Conservation (phyloP, 2,113 vertebrate species). For the Xiphias gladius region DNA sequence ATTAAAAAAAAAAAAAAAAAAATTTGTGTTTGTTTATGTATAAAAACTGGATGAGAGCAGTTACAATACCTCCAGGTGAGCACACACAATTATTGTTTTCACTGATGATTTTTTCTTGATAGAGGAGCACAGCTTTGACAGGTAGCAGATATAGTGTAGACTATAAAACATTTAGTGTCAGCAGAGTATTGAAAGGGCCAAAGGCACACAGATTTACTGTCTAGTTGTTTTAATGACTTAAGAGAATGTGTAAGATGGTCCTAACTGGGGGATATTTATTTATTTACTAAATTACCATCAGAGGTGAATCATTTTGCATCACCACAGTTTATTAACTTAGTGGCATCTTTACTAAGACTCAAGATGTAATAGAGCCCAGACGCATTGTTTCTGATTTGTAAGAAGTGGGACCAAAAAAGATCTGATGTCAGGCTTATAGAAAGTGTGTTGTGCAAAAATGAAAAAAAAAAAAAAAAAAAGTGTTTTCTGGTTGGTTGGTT, state of each 20-base stretch:
- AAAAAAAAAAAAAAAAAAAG: too few species aligned
- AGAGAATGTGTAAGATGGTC: neutral
- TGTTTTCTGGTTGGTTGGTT: neutral
- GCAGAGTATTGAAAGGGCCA: conserved; percentile 47
- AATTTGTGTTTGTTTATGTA: conserved; percentile 43
- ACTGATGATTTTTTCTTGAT: conserved; percentile 34
- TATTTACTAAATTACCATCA: neutral
- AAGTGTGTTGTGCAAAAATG: neutral
- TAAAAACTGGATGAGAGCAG: conserved; percentile 34
- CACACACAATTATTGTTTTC: conserved; percentile 27
- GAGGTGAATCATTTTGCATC: neutral
- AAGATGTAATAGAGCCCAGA: neutral
- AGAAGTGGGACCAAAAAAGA: neutral
- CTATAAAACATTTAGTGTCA: conserved; percentile 52
- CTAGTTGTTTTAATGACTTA: conserved; percentile 58
- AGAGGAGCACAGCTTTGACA: conserved; percentile 43
- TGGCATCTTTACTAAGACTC: neutral
- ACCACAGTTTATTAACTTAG: neutral
- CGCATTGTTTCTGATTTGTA: neutral
- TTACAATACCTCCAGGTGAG: conserved; percentile 37
- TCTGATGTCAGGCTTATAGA: neutral
- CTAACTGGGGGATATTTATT: neutral
- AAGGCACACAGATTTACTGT: conserved; percentile 45
- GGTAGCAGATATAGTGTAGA: conserved; percentile 36
- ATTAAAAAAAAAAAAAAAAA: conserved; percentile 36